A percentile compares a stretch with the other conserved stretches of the same genome.
phyloP scores from a whole-genome alignment of 2,797 vertebrate species.

The Onychomys leucogaster region DNA sequence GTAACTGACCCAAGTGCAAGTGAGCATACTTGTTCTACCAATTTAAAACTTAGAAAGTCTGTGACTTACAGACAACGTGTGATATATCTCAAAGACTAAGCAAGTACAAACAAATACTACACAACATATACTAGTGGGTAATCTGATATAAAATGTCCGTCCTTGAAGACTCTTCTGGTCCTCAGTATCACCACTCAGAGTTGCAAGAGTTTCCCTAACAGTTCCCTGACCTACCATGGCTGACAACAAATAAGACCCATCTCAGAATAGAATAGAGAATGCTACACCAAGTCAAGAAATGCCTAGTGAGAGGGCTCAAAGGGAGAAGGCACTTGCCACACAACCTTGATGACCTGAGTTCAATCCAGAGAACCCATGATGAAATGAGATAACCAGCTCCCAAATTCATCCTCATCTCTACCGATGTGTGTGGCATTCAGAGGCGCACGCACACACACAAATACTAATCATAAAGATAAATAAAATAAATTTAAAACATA shows the following conservation, averaged over 20 bases:
- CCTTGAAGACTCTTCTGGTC: neutral
- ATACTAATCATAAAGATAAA: neutral
- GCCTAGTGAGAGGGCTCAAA: no score
- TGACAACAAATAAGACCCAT: neutral
- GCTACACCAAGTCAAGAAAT: neutral
- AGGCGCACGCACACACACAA: neutral
- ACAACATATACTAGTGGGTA: neutral
- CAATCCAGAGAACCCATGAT: neutral
- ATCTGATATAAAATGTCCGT: neutral
- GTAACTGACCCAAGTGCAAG: accelerated
- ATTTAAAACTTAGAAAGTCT: neutral
- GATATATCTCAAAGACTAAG: neutral
- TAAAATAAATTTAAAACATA: neutral
- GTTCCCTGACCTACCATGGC: neutral
- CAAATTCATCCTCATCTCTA: neutral
- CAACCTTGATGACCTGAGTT: neutral
- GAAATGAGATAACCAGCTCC: neutral
- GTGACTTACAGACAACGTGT: neutral
- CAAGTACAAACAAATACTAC: neutral
- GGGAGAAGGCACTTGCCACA: neutral
- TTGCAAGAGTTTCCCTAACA: neutral
- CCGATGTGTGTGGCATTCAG: neutral
- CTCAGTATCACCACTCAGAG: neutral
- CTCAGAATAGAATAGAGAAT: neutral
- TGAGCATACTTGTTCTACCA: neutral